phyloP scores from a whole-genome alignment of 2,113 vertebrate species.

The Dicaeum eximium region DNA sequence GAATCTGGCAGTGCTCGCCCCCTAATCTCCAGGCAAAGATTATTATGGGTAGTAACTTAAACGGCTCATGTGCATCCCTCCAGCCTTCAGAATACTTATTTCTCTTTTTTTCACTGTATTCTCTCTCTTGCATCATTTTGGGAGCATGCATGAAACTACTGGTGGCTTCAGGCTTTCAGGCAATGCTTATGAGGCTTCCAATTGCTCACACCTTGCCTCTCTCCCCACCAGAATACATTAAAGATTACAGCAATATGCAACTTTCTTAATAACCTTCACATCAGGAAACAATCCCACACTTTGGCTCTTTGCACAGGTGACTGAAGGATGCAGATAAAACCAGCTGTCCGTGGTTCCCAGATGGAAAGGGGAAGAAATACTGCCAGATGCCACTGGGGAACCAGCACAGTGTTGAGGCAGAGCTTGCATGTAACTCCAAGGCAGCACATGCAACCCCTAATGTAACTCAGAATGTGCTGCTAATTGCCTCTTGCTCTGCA shows the following conservation, averaged over 20 bases:
- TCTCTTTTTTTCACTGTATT: background rate
- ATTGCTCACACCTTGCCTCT: background rate
- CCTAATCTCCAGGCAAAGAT: background rate
- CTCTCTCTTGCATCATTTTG: background rate
- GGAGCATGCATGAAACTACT: background rate
- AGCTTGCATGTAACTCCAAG: no score
- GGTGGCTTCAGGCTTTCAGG: background rate
- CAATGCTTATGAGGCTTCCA: background rate
- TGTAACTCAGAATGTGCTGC: background rate
- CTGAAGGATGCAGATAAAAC: background rate
- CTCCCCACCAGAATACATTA: background rate
- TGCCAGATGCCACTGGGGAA: background rate
- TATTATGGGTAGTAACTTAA: background rate
- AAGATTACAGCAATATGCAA: rapidly evolving
- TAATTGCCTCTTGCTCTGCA: background rate
- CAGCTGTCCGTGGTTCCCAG: background rate
- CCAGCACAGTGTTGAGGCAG: rapidly evolving
- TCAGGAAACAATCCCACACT: background rate
- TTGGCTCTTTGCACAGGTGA: rapidly evolving
- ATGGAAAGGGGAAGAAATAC: background rate
- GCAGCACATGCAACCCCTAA: background rate
- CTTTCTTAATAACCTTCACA: background rate
- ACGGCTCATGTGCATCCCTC: background rate
- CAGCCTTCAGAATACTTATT: background rate
- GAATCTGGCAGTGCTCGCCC: background rate